Base-by-base conservation (phyloP, 2,888 invertebrate species). In the Nebria salina region DNA sequence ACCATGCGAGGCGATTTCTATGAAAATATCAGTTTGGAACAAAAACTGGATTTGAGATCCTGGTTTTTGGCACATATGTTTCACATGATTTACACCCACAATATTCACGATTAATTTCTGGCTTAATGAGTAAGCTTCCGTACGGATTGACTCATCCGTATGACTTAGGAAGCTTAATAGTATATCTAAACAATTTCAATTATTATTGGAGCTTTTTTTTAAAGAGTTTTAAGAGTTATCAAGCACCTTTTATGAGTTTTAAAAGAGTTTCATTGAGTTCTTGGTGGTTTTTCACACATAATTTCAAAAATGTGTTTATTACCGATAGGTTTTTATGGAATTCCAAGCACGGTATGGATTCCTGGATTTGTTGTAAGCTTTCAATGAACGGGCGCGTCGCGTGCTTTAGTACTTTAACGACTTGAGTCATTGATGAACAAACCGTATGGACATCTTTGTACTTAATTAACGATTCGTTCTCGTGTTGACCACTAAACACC, bases 1-100 rank as follows among this genome's bases (percentile, higher is more conserved):
- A 72, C 94, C 94, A 86, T 93, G 92, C 83, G 91, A 91, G 82
- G 92, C 91, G 64, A 94, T 92, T 89, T 94, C 94, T 1, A 90
- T 91, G 76, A 94, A 85, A 75, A 94, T 87, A 70, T 89, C 89
- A 15, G 92, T 89, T 83, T 92, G 91, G 82, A 92, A 89, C 66
- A 94, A 85, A 86, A 93, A 90, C 2, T 86, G 86, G 91, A 90
- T 66, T 87, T 89, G 83, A 91, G 87, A 85, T 84, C 92, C 92
- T 75, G 86, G 85, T 87, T 86, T 75, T 83, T 86, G 83, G 88
- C 88, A 84, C 70, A 82, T 85, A 76, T 85, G 81, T 74, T 80
- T 42, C 8, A 80, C 83, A 73, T 85, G 84, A 64, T 91, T 91
- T 3, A 92, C 91, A 34, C 93, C 91, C 68, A 94, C 87, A 54